Evolutionary conservation across 2,113 vertebrate species (phyloP).

Genomic region (Henicopernis longicauda): DNA sequence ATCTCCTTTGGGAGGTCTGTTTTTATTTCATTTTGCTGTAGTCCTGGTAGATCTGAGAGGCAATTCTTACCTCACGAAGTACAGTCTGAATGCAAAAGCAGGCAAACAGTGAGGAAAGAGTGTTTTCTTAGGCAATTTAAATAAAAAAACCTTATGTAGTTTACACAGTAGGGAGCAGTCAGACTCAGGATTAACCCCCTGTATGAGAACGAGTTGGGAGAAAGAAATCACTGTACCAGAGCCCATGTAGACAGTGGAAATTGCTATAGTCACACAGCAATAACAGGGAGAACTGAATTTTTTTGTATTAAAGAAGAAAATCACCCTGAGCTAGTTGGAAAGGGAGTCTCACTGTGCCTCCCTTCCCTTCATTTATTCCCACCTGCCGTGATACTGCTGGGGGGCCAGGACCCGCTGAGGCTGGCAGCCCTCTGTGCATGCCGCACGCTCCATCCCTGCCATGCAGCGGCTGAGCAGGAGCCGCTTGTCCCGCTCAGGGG

Average conservation of each 20-base stretch:
- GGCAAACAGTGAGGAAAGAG: not conserved
- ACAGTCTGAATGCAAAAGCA: not conserved
- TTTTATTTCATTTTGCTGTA: not conserved
- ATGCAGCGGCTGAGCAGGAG: accelerated
- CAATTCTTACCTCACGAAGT: accelerated
- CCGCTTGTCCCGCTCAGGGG: accelerated
- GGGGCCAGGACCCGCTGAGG: not conserved
- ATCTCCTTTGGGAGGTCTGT: not conserved
- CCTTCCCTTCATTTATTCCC: not conserved
- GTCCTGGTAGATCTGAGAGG: not conserved
- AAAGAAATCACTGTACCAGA: not conserved
- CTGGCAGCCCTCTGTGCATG: not conserved
- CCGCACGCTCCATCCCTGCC: accelerated
- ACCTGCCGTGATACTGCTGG: not conserved
- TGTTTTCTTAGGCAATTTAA: not conserved
- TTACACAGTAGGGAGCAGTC: not conserved
- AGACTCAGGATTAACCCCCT: not conserved
- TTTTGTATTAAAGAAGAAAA: not conserved
- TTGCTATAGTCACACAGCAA: not conserved
- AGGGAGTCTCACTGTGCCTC: not conserved
- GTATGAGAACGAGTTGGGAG: not conserved
- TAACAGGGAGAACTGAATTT: not conserved
- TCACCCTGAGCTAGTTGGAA: not conserved
- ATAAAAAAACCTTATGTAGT: not conserved
- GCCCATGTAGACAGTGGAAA: accelerated